Percentiles rank a stretch among this genome's conserved stretches.
Conservation (phyloP, 2,797 vertebrate species). For the Brotula barbata region DNA sequence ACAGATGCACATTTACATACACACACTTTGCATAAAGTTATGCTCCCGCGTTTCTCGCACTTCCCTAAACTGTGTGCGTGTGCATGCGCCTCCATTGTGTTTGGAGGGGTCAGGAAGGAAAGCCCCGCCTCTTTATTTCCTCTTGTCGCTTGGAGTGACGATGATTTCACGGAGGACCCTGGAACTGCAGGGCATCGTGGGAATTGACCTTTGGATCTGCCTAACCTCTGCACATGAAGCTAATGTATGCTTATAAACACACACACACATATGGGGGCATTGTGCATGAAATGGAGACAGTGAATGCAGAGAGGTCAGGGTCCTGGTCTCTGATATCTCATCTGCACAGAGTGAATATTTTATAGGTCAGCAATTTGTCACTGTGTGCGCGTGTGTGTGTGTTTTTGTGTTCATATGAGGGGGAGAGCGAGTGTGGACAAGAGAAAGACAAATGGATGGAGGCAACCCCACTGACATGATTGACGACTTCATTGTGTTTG, state of each 20-base stretch:
- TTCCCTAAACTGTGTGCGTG: constrained; percentile 20
- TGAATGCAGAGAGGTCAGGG: constrained; percentile 32
- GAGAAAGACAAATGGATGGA: constrained; percentile 33
- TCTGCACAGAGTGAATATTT: constrained; percentile 44
- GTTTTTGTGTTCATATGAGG: constrained; percentile 13
- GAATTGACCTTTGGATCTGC: constrained; percentile 64
- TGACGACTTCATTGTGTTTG: constrained; percentile 28
- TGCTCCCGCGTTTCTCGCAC: constrained; percentile 40
- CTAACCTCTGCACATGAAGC: constrained; percentile 25
- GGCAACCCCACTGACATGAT: constrained; percentile 48
- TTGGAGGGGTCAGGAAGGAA: constrained; percentile 76
- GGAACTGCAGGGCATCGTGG: constrained; percentile 61
- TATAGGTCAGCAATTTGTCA: constrained; percentile 51
- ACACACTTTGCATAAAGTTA: constrained; percentile 27
- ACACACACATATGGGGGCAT: background rate
- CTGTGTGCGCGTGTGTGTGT: constrained; percentile 24
- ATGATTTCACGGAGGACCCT: constrained; percentile 51
- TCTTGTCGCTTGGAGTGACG: constrained; percentile 54
- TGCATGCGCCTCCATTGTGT: constrained; percentile 71
- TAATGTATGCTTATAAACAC: background rate
- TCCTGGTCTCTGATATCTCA: constrained; percentile 33
- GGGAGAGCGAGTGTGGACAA: background rate
- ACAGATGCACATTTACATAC: constrained; percentile 26
- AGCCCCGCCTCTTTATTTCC: constrained; percentile 68
- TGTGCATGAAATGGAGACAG: background rate